Percentiles rank a stretch among this genome's conserved stretches.
Conservation (phyloP, 2,797 vertebrate species). For the Sebastes hubbsi region DNA sequence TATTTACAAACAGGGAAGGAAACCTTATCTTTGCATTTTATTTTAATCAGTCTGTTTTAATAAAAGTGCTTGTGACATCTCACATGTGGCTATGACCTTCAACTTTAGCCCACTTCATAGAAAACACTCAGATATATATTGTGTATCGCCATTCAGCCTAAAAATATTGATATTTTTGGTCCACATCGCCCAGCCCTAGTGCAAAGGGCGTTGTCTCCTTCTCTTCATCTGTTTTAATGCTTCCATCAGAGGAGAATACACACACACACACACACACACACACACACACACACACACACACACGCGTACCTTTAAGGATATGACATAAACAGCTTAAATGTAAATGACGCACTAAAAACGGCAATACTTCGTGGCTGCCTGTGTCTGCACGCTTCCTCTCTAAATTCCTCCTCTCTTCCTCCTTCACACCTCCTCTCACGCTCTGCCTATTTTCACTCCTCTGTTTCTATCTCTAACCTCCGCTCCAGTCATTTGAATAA, state of each 20-base stretch:
- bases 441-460: slow-evolving; percentile 13
- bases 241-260: background rate
- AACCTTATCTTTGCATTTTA: no score
- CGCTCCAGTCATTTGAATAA: slow-evolving; percentile 36
- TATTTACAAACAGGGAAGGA: no score
- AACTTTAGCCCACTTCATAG: no score
- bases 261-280: background rate
- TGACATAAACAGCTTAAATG: slow-evolving; percentile 1
- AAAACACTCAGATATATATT: no score
- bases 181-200: background rate
- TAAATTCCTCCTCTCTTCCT: slow-evolving; percentile 1
- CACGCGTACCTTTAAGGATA: background rate
- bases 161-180: no score
- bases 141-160: no score
- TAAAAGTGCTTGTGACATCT: no score
- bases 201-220: background rate
- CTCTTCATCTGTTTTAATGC: background rate
- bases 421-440: slow-evolving; percentile 21
- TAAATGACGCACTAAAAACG: background rate
- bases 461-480: slow-evolving; percentile 13
- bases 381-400: background rate
- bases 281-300: background rate
- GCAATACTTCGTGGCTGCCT: background rate
- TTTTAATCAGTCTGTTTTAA: no score
- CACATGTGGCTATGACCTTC: no score